Base-by-base conservation (phyloP, 1,140 invertebrate species). In the Drosophila pachea region DNA sequence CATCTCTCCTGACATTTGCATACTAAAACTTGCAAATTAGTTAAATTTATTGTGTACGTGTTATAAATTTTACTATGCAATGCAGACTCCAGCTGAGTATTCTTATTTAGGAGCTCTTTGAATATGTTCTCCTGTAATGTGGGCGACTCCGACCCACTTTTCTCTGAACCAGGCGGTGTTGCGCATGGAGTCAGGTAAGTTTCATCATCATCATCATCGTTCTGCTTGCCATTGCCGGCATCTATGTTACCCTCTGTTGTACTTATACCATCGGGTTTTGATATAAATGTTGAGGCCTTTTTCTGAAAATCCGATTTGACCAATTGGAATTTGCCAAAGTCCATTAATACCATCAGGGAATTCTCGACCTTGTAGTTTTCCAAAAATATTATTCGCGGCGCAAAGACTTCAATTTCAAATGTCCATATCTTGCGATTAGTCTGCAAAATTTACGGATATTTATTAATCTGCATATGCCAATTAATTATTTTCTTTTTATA, bases 121-220 rank as follows among this genome's bases (percentile, higher is more conserved):
- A 55, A 62, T 1, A 64, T 12, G 40, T 67, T 69, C 42, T 78
- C 72, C 4, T 64, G 54, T 14, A 87, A 7, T 0, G 83, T 86
- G 0, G 86, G 88, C 4, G 90, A 90, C 1, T 91, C 88, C 0
- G 91, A 91, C 29, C 91, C 91, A 78, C 93, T 94, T 47, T 92
- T 92, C 75, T 94, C 92, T 78, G 94, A 95, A 9, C 93, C 94
- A n/a, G 95, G 95, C 6, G 97, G 97, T 11, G 97, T 97, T 4
- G 96, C 97, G 83, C 96, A 96, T 8, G 97, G 97, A 4, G 97
- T 99, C 87, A 96, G 92, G 89, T 96, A 99, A 76, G 93, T 92
- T 68, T 95, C 94, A 73, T 91, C 91, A 65, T 92, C 91, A 73
- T 92, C 91, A 62, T 81, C 89, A 33, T 89, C 88, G 16, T 58